Conservation (phyloP, 2,113 vertebrate species). For the Crocuta crocuta region DNA sequence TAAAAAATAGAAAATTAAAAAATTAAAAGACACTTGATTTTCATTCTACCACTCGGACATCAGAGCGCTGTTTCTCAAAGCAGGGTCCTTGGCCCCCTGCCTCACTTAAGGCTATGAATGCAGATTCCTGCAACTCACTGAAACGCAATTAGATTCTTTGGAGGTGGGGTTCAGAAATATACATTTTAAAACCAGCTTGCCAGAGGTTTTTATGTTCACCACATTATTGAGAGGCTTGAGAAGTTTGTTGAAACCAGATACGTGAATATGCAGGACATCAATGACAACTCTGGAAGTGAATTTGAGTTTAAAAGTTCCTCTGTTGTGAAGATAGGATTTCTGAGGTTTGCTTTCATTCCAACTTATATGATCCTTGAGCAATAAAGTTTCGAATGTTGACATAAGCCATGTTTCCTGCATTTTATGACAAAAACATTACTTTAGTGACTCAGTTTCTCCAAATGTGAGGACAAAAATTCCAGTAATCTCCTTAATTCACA, state of each 20-base stretch:
- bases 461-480: constrained; percentile 24
- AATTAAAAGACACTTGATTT: neutral
- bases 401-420: constrained; percentile 3
- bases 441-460: constrained; percentile 73
- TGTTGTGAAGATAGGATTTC: neutral
- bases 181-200: neutral
- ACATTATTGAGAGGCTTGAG: neutral
- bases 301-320: constrained; percentile 23
- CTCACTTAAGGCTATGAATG: neutral
- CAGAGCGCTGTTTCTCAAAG: neutral
- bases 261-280: neutral
- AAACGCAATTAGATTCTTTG: neutral
- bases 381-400: constrained; percentile 15
- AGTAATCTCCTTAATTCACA: neutral
- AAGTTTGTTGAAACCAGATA: neutral
- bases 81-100: rapidly evolving
- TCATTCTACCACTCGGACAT: neutral
- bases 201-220: neutral
- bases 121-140: neutral
- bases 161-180: neutral
- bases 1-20: neutral
- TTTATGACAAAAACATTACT: constrained; percentile 7
- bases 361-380: neutral
- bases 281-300: neutral
- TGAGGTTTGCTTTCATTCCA: neutral